phyloP scores from a whole-genome alignment of 1,140 invertebrate genomes.

The Neocloeon triangulifer region DNA sequence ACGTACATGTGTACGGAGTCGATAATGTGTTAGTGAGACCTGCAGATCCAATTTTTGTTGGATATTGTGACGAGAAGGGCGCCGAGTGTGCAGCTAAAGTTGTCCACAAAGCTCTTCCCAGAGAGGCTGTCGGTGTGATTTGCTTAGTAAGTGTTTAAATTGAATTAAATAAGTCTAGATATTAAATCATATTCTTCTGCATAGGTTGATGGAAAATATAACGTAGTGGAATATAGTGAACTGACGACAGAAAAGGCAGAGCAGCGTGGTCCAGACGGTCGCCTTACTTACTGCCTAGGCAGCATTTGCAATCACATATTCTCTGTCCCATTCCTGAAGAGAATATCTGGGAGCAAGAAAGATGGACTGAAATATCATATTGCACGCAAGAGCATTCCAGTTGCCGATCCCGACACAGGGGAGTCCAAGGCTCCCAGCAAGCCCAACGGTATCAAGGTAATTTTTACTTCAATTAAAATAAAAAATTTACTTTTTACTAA shows the following conservation, averaged over 20 bases:
- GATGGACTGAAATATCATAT: conserved; percentile 68
- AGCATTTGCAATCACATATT: conserved; percentile 99
- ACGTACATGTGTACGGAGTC: conserved; percentile 92
- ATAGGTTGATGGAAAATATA: conserved; percentile 66
- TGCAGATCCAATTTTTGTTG: conserved; percentile 91
- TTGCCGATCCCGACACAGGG: conserved; percentile 51
- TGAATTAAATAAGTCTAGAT: no score
- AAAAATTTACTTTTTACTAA: no score
- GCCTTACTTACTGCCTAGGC: conserved; percentile 76
- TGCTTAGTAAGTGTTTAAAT: no score
- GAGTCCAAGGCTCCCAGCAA: conserved; percentile 44
- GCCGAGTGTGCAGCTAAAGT: conserved; percentile 94
- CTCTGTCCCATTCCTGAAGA: conserved; percentile 60
- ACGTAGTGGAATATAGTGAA: conserved; percentile 96
- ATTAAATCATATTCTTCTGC: no score
- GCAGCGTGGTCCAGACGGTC: conserved; percentile 49
- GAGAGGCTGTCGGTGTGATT: conserved; percentile 87
- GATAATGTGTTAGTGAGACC: conserved; percentile 98
- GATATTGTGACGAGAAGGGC: conserved; percentile 70
- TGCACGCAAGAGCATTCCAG: conserved; percentile 94
- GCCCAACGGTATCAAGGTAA: conserved; percentile 95
- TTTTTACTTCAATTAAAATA: no score
- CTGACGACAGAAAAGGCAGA: conserved; percentile 72
- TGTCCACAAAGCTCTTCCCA: conserved; percentile 74
- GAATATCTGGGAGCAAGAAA: conserved; percentile 36